These are phyloP conservation scores for Lithobates pipiens DNA, from an alignment of 2,797 vertebrate genomes.

Conservation along the genomic window DNA sequence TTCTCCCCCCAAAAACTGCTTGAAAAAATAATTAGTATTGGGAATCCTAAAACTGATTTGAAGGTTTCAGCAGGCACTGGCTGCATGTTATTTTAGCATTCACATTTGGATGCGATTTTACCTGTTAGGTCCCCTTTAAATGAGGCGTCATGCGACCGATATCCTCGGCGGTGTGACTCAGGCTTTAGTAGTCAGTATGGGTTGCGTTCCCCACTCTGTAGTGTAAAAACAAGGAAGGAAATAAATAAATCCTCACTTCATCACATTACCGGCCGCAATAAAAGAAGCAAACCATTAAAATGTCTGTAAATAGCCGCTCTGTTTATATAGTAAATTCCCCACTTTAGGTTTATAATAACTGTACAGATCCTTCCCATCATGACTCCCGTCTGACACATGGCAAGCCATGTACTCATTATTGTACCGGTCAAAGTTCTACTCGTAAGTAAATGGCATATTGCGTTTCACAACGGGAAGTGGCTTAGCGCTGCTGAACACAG, in stretches of 20 bases:
- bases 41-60: too few species aligned
- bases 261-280: not conserved
- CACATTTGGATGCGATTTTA: too few species aligned
- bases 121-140: too few species aligned
- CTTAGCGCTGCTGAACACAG: not conserved
- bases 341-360: not conserved
- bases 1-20: too few species aligned
- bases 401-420: not conserved
- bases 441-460: too few species aligned
- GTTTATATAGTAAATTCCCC: not conserved
- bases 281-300: not conserved
- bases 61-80: too few species aligned
- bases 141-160: too few species aligned
- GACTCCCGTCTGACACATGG: not conserved
- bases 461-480: not conserved
- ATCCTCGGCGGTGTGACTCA: not conserved
- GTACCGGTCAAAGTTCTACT: not conserved
- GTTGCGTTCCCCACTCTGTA: not conserved
- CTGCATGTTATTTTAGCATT: too few species aligned
- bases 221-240: not conserved
- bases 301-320: not conserved
- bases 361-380: not conserved
- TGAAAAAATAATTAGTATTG: too few species aligned
- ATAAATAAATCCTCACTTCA: not conserved
- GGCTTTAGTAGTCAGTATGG: not conserved